Conservation (phyloP, 2,888 invertebrate species). For the Synanthedon myopaeformis region DNA sequence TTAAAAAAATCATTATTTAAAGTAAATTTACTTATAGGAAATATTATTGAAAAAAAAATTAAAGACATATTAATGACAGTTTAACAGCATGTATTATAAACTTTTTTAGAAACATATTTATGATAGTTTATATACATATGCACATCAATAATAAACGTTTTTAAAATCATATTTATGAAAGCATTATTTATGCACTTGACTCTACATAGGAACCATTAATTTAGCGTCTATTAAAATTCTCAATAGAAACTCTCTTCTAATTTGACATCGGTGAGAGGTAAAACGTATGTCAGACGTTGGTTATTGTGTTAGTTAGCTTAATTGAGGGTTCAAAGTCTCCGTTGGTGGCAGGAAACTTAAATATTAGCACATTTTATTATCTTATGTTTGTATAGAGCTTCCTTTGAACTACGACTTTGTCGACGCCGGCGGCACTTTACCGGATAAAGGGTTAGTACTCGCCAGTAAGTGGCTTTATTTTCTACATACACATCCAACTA, state of each 20-base stretch:
- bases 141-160: no score
- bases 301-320: constrained; percentile 13
- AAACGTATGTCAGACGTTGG: not conserved
- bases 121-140: no score
- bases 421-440: constrained; percentile 21
- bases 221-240: no score
- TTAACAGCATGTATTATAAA: not conserved
- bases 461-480: not conserved
- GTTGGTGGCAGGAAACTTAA: constrained; percentile 43
- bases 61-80: no score
- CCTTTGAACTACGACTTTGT: constrained; percentile 36
- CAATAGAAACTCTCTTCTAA: no score
- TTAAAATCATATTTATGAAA: no score
- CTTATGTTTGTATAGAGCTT: constrained; percentile 38
- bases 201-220: no score
- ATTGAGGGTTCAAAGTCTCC: constrained; percentile 27
- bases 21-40: no score
- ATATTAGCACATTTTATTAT: constrained; percentile 58
- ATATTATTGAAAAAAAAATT: no score
- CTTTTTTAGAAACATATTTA: not conserved
- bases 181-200: no score
- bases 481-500: not conserved
- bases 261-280: no score
- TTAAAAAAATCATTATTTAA: no score
- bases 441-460: constrained; percentile 30